Base-by-base conservation (phyloP, 2,888 invertebrate species). In the Nemapogon koenigi region DNA sequence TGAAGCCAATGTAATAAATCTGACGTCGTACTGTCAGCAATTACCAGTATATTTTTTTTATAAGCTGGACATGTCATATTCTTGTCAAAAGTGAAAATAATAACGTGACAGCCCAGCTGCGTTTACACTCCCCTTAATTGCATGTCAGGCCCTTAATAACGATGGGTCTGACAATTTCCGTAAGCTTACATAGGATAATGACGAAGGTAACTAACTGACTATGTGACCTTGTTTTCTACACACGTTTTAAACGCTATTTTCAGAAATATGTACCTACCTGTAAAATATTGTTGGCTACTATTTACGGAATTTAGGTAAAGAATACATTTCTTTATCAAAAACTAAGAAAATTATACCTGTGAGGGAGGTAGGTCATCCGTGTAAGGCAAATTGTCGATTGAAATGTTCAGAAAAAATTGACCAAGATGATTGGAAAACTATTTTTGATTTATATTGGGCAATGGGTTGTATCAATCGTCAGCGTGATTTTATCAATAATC, bases 121-220 rank as follows among this genome's bases (percentile, higher is more conserved):
- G 48, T 47, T 43, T 46, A 49, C 37, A 47, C 46, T 32, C 41
- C 44, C 48, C 45, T 43, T 58, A 56, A 58, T 57, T 58, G 54
- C 45, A 22, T 49, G 52, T 47, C 53, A 50, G 41, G 35, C 45
- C 25, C 40, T 41, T 47, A 47, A 16, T 4, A 22, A 22, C 22
- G 4, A 10, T 10, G 22, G 4, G 22, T 6, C 6, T 10, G 6
- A 10, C 22, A 22, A 22, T 22, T 22, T 22, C 10, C 10, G 4
- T 22, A 7, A 6, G 22, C 22, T 7, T 22, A 22, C 6, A 22
- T 7, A 22, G 22, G 22, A 22, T 22, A 22, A 22, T 22, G 22
- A 22, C 22, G n/a, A n/a, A n/a, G n/a, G n/a, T n/a, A n/a, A n/a
- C n/a, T n/a, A n/a, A n/a, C n/a, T n/a, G n/a, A n/a, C n/a, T n/a